phyloP scores from a whole-genome alignment of 37 sponge, comb jelly and placozoan genomes.

The Bolinopsis microptera region DNA sequence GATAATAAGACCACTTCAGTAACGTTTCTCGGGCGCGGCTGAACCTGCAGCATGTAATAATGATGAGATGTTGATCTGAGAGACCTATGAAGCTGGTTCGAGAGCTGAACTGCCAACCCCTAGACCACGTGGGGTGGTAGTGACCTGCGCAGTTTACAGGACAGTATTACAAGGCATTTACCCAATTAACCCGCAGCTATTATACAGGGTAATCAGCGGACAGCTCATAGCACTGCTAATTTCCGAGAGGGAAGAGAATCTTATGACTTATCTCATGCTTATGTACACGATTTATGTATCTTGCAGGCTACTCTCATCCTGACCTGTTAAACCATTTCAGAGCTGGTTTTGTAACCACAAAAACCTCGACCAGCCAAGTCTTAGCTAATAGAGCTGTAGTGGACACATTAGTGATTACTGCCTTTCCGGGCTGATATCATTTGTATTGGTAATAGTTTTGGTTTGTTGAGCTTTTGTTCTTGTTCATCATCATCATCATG shows the following conservation, averaged over 20 bases:
- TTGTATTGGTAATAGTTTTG: no score
- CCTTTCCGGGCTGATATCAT: no score
- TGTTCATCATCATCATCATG: background rate
- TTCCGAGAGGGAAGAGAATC: background rate
- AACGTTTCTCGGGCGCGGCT: no score
- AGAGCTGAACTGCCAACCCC: background rate
- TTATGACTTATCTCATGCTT: background rate
- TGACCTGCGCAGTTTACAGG: background rate
- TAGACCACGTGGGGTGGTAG: background rate
- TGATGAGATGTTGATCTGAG: no score
- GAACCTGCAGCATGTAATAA: no score
- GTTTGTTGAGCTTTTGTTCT: background rate
- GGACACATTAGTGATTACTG: background rate
- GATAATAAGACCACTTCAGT: no score
- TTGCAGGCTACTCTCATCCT: background rate
- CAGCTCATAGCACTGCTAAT: background rate
- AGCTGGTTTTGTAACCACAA: background rate
- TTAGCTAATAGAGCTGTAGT: background rate
- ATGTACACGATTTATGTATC: background rate
- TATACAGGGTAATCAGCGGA: background rate
- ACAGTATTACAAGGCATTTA: background rate
- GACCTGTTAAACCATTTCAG: background rate
- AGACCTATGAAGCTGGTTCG: background rate
- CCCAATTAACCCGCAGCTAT: background rate
- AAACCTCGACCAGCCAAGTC: background rate